phyloP scores from a whole-genome alignment of 2,888 invertebrate genomes.

The Platycheirus albimanus region DNA sequence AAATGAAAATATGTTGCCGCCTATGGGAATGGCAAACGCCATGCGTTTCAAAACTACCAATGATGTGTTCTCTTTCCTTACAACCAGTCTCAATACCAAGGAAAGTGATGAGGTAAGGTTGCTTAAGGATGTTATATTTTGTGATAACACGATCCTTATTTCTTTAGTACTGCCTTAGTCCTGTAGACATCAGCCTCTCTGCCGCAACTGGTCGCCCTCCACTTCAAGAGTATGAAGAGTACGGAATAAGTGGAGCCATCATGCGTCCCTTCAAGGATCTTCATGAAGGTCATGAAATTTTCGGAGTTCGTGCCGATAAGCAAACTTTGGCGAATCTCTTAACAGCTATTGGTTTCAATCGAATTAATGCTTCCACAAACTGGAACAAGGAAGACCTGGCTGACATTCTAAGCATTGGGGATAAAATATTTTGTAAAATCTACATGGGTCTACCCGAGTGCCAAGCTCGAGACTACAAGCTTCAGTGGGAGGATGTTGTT shows the following conservation, averaged over 20 bases:
- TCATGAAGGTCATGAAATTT: conserved; percentile 75
- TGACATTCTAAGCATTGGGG: conserved; percentile 75
- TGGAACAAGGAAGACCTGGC: conserved; percentile 75
- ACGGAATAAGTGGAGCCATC: conserved; percentile 82
- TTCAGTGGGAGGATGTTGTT: conserved; percentile 57
- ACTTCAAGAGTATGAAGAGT: conserved; percentile 80
- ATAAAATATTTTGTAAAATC: conserved; percentile 72
- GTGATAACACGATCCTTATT: background rate
- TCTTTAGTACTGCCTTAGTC: conserved; percentile 40
- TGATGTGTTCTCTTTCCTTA: conserved; percentile 73
- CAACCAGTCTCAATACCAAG: conserved; percentile 72
- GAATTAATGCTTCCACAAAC: conserved; percentile 65
- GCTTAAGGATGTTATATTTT: no score
- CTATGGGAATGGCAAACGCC: conserved; percentile 68
- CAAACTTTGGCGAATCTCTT: conserved; percentile 76
- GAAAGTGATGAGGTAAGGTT: conserved; percentile 70
- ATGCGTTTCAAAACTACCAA: conserved; percentile 66
- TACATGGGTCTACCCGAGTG: conserved; percentile 58
- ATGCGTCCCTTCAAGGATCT: conserved; percentile 76
- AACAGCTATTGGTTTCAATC: conserved; percentile 67
- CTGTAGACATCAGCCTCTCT: conserved; percentile 44
- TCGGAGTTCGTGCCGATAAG: conserved; percentile 69
- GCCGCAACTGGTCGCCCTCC: conserved; percentile 80
- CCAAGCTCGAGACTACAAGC: conserved; percentile 47
- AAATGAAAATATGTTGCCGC: conserved; percentile 38